Evolutionary conservation across 2,888 invertebrate species (phyloP).

Genomic region (Tiliacea aurago): DNA sequence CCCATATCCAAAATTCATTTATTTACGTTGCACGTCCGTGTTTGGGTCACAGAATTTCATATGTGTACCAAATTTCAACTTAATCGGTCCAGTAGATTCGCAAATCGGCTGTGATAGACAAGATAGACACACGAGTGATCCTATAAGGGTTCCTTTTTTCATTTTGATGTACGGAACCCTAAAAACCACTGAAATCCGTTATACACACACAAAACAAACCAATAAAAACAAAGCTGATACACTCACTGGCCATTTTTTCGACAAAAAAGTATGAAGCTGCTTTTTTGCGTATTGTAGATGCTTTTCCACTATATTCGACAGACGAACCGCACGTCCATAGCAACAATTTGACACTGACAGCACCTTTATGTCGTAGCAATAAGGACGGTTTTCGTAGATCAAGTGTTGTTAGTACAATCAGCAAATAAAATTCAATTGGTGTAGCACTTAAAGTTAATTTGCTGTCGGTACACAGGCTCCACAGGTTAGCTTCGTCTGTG

Average conservation of each 20-base stretch:
- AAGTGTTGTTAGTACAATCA: constrained; percentile 22
- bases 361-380: constrained; percentile 11
- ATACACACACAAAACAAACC: neutral
- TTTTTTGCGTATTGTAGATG: constrained; percentile 6
- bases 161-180: too few relatives aligned
- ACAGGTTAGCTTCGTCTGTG: constrained; percentile 65
- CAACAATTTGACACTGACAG: neutral
- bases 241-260: neutral
- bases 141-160: too few relatives aligned
- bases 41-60: too few relatives aligned
- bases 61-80: too few relatives aligned
- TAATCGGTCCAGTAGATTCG: too few relatives aligned
- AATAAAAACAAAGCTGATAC: constrained; percentile 5
- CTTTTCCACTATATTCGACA: constrained; percentile 12
- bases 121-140: too few relatives aligned
- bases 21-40: too few relatives aligned
- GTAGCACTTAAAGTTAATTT: constrained; percentile 62
- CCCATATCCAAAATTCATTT: too few relatives aligned
- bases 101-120: too few relatives aligned
- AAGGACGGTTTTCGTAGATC: constrained; percentile 7
- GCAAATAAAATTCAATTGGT: constrained; percentile 63
- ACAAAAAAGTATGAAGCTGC: neutral
- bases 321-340: neutral
- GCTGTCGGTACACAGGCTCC: constrained; percentile 60
- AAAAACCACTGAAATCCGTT: constrained; percentile 7